phyloP scores from a whole-genome alignment of 2,888 invertebrate species.

The Eledona agricola region DNA sequence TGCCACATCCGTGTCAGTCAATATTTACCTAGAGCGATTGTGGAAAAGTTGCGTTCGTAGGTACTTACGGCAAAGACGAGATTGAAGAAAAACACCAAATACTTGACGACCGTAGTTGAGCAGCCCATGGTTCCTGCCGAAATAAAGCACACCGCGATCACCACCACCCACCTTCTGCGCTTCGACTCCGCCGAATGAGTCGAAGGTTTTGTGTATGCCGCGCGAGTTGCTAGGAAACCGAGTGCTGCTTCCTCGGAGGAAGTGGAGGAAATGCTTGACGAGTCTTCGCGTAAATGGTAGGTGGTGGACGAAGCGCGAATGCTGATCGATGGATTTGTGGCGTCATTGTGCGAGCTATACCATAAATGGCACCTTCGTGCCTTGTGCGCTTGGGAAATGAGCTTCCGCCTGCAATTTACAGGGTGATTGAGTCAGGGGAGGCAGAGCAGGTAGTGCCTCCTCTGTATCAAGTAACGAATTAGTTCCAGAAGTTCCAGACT shows the following conservation, averaged over 20 bases:
- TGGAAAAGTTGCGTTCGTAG: background rate
- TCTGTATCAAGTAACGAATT: too few relatives aligned
- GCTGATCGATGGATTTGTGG: conserved; percentile 10
- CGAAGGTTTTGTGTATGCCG: conserved; percentile 42
- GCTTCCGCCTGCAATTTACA: too few relatives aligned
- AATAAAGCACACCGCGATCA: too few relatives aligned
- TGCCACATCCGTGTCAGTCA: conserved; percentile 28
- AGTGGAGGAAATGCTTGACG: conserved; percentile 27
- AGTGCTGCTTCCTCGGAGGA: conserved; percentile 19
- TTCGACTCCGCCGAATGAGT: conserved; percentile 17
- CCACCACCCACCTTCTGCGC: too few relatives aligned
- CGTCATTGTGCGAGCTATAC: conserved; percentile 5
- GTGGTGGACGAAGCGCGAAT: conserved; percentile 12
- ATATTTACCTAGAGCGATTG: conserved; percentile 19
- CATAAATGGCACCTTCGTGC: too few relatives aligned
- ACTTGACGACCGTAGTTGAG: conserved; percentile 54
- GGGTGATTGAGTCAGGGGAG: too few relatives aligned
- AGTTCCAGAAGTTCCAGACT: too few relatives aligned
- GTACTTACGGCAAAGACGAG: conserved; percentile 77
- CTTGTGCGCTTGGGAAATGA: too few relatives aligned
- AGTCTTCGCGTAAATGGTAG: conserved; percentile 22
- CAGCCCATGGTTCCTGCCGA: conserved; percentile 53
- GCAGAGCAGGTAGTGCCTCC: too few relatives aligned
- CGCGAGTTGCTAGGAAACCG: conserved; percentile 42
- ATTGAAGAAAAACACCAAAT: conserved; percentile 55